Conservation (phyloP, 2,888 invertebrate species). For the Phortica magna region DNA sequence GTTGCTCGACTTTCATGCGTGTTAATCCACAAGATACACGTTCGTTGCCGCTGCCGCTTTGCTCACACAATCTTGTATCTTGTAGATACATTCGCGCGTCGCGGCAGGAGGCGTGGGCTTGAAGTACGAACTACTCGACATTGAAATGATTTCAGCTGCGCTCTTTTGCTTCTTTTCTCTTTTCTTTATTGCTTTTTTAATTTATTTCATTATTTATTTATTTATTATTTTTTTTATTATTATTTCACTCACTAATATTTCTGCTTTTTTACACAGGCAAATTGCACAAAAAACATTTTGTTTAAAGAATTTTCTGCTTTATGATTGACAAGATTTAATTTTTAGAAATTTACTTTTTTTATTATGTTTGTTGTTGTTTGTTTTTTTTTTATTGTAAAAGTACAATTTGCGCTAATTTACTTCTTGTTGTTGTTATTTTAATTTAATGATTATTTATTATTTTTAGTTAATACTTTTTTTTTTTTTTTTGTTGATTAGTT, state of each 20-base stretch:
- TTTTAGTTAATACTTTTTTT: constrained; percentile 41
- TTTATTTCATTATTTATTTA: constrained; percentile 11
- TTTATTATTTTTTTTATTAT: neutral
- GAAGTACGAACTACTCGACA: constrained; percentile 21
- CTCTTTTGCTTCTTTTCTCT: neutral
- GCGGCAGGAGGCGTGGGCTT: neutral
- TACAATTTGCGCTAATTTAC: constrained; percentile 1
- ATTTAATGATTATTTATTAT: constrained; percentile 13
- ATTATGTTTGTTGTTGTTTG: neutral
- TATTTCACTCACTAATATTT: constrained; percentile 25
- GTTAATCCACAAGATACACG: neutral
- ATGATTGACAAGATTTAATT: constrained; percentile 30
- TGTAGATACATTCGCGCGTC: neutral
- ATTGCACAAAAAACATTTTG: constrained; percentile 27
- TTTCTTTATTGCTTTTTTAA: neutral
- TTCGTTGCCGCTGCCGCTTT: neutral
- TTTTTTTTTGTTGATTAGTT: constrained; percentile 38
- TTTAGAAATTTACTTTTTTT: neutral
- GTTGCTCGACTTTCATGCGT: constrained; percentile 12
- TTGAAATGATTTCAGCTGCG: constrained; percentile 25
- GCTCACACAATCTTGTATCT: constrained; percentile 8
- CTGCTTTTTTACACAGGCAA: constrained; percentile 12
- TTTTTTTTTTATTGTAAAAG: neutral
- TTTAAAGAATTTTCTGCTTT: neutral
- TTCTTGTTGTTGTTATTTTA: neutral